phyloP scores from a whole-genome alignment of 2,888 invertebrate genomes.

The Pammene aurita region DNA sequence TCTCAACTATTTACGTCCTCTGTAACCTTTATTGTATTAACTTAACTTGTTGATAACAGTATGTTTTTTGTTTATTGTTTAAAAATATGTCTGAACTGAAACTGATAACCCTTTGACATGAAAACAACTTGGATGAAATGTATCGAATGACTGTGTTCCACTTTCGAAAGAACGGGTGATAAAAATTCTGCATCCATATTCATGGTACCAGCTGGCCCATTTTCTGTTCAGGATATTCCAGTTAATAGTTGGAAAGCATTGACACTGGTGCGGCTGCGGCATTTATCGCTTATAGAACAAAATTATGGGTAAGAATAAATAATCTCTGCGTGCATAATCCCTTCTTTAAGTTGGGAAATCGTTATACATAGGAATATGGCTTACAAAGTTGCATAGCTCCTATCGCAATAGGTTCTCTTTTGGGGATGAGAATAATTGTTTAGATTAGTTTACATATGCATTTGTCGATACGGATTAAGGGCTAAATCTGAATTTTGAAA shows the following conservation, averaged over 20 bases:
- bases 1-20: not conserved
- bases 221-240: constrained; percentile 8
- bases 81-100: not conserved
- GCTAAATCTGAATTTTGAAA: too few species aligned
- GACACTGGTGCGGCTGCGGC: not conserved
- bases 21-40: constrained; percentile 6
- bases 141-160: constrained; percentile 2
- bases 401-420: too few species aligned
- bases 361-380: too few species aligned
- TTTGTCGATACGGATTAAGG: too few species aligned
- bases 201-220: constrained; percentile 4
- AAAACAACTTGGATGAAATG: constrained; percentile 12
- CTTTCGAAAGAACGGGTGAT: constrained; percentile 2
- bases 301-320: not conserved
- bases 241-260: constrained; percentile 11
- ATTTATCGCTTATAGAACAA: not conserved
- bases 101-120: constrained; percentile 17
- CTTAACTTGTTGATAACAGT: constrained; percentile 8
- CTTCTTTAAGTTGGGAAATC: too few species aligned
- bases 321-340: not conserved
- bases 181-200: constrained; percentile 18
- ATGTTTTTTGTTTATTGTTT: constrained; percentile 4
- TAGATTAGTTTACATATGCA: too few species aligned
- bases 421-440: too few species aligned
- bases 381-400: too few species aligned